Evolutionary conservation across 2,113 vertebrate genomes (phyloP).

Genomic region (Anser brachyrhynchus): DNA sequence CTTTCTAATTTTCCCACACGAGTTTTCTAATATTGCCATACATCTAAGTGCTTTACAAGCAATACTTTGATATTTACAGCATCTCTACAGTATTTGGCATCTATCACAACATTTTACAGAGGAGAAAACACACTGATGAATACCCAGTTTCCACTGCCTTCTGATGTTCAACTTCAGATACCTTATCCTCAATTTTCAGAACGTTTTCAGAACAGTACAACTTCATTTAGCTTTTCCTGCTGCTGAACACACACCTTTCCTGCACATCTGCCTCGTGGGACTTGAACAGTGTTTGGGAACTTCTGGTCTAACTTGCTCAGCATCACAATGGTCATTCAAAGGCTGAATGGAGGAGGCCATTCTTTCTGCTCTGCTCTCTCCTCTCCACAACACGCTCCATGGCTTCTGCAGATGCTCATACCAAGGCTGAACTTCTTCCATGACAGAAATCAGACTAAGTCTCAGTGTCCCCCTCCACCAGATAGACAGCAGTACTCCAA

Average conservation of each 20-base stretch:
- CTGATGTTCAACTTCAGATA: neutral
- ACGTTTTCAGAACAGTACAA: neutral
- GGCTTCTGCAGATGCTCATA: neutral
- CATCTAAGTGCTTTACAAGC: neutral
- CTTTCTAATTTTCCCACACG: neutral
- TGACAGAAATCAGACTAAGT: conserved; percentile 23
- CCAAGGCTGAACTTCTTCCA: neutral
- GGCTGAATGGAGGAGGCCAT: neutral
- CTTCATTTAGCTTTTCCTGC: neutral
- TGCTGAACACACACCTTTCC: neutral
- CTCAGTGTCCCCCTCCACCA: neutral
- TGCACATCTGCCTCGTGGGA: neutral
- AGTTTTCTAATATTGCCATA: neutral
- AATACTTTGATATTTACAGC: neutral
- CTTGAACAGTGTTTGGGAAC: neutral
- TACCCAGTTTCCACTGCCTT: neutral
- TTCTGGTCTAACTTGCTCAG: neutral
- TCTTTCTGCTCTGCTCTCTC: neutral
- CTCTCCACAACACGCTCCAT: neutral
- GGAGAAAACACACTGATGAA: neutral
- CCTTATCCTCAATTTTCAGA: neutral
- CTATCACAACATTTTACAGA: neutral
- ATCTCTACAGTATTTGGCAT: neutral
- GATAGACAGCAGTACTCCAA: conserved; percentile 12
- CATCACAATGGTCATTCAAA: neutral